These are phyloP conservation scores for Tolmerus cingulatus DNA, from an alignment of 2,888 invertebrate species.

Conservation along the genomic window DNA sequence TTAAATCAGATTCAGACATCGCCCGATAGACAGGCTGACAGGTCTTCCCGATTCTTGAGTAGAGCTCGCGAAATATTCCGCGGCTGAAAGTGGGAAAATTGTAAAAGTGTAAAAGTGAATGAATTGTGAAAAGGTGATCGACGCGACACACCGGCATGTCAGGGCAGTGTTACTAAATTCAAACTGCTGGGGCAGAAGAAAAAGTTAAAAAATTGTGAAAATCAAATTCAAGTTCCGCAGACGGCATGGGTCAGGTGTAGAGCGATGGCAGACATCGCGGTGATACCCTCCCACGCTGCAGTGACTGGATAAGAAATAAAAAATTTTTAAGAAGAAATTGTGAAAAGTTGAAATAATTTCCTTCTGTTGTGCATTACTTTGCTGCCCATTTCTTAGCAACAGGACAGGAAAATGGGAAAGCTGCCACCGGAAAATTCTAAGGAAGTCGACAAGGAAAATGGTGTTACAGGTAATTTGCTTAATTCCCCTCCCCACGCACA, in stretches of 20 bases:
- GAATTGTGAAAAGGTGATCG: neutral
- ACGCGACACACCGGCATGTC: neutral
- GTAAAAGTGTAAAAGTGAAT: neutral
- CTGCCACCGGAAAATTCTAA: neutral
- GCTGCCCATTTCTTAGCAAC: neutral
- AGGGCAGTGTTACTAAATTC: neutral
- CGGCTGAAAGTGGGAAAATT: neutral
- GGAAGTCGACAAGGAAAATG: conserved; percentile 23
- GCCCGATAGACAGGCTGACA: neutral
- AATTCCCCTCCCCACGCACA: neutral
- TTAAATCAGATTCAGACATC: neutral
- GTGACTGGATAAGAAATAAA: neutral
- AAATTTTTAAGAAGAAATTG: neutral
- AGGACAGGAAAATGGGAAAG: conserved; percentile 10
- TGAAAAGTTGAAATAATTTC: neutral
- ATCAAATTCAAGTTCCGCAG: neutral
- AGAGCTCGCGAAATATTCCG: neutral
- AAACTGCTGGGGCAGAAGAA: neutral
- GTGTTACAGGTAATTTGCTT: conserved; percentile 33
- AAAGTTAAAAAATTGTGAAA: neutral
- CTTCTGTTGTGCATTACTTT: neutral
- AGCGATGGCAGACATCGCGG: neutral
- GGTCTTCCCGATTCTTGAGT: neutral
- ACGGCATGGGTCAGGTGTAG: neutral
- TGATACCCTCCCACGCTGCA: neutral